These are phyloP conservation scores for Hyposoter didymator DNA, from an alignment of 2,888 invertebrate species.

Conservation along the genomic window DNA sequence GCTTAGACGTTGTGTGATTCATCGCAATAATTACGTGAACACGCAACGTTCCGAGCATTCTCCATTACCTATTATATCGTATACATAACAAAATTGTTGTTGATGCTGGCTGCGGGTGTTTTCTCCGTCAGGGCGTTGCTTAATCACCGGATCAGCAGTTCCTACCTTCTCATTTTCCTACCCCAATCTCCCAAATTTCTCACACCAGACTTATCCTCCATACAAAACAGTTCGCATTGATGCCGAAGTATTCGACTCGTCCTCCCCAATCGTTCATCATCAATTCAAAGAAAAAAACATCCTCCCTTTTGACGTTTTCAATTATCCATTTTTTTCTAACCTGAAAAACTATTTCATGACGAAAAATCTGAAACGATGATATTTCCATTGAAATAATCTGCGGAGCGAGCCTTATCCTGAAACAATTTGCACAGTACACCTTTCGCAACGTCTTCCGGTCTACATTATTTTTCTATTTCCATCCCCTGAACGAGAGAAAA, in stretches of 20 bases:
- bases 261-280: not conserved
- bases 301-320: not conserved
- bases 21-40: conserved; percentile 72
- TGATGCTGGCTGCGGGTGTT: conserved; percentile 27
- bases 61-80: conserved; percentile 19
- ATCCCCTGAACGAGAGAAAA: conserved; percentile 3
- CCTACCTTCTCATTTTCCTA: conserved; percentile 28
- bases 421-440: not conserved
- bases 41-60: conserved; percentile 67
- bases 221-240: not conserved
- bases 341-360: not conserved
- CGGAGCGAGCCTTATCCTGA: not conserved
- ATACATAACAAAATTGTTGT: conserved; percentile 48
- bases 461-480: conserved; percentile 26
- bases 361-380: not conserved
- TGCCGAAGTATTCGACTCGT: not conserved
- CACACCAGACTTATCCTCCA: not conserved
- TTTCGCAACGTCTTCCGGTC: not conserved
- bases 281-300: not conserved
- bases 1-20: conserved; percentile 72
- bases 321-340: not conserved
- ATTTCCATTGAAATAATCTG: not conserved
- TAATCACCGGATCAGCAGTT: conserved; percentile 37
- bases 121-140: not conserved
- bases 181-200: conserved; percentile 39